These are phyloP conservation scores for Drosophila azteca DNA, from an alignment of 1,140 invertebrate genomes.

Conservation along the genomic window DNA sequence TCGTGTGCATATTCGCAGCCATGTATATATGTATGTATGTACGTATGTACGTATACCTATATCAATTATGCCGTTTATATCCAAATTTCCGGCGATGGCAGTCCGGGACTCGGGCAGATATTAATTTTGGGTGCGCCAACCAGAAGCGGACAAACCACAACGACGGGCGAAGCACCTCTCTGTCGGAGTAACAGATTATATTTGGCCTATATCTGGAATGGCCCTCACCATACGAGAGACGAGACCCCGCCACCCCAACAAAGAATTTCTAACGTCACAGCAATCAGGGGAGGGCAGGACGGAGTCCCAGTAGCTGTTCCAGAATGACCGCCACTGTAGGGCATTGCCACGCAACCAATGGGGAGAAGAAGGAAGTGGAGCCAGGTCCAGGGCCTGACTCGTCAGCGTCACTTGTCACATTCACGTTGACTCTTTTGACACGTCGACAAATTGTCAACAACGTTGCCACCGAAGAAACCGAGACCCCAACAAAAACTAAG, in stretches of 20 bases:
- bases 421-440: conserved; percentile 77
- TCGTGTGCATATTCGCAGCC: conserved; percentile 1
- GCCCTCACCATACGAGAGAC: too few species aligned
- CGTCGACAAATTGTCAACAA: conserved; percentile 81
- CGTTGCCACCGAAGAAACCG: conserved; percentile 65
- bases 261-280: too few species aligned
- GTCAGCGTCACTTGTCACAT: conserved; percentile 77
- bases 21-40: conserved; percentile 3
- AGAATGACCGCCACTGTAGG: neutral
- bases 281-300: too few species aligned
- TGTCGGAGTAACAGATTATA: too few species aligned
- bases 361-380: neutral
- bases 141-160: conserved; percentile 2
- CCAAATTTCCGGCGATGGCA: conserved; percentile 35
- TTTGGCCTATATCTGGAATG: too few species aligned
- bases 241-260: too few species aligned
- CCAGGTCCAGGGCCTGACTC: conserved; percentile 32
- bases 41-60: conserved; percentile 43
- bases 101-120: conserved; percentile 32
- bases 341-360: neutral
- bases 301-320: too few species aligned
- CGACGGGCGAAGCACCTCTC: conserved; percentile 6
- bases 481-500: conserved; percentile 46
- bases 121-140: conserved; percentile 58
- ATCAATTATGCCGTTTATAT: conserved; percentile 77